Evolutionary conservation across 2,113 vertebrate species (phyloP), one percentile per base, ranked within the genome.

Genomic region (Hystrix brachyura): DNA sequence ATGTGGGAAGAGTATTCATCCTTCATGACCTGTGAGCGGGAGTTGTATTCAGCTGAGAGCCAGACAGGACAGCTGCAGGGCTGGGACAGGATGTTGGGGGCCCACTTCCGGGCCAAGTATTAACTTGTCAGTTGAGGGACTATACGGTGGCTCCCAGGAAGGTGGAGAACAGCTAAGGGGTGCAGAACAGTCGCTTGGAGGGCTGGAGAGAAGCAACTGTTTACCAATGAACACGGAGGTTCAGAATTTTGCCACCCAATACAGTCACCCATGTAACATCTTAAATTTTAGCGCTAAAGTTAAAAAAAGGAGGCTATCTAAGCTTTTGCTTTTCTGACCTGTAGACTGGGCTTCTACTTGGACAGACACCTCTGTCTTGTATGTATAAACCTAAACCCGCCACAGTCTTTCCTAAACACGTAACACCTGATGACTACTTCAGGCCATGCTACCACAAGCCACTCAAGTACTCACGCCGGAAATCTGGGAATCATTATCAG

Each of bases 221-320:
- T 83, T 51, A 67, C 23, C 12, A 79, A 4, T 2, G 18, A 59
- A 38, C 27, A 46, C 34, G 34, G 10, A 18, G 7, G 86, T 82
- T 91, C 57, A 78, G 80, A 86, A 89, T 79, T 89, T 89, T 62
- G 57, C 46, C 83, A 92, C 55, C n/a, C 11, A 89, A 81, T 34
- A 55, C 4, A 89, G 51, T 21, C 59, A 84, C 5, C 46, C 17
- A 80, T 5, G 8, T 65, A 43, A 4, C 62, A 76, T 27, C 43
- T 23, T 53, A 48, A 78, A 78, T 76, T 76, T 76, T 51, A 76
- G 72, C 46, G 29, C 46, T 48, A 14, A 76, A 51, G 34, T 29
- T 55, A 38, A 7, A 19, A 48, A 67, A 86, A 82, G n/a, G 23
- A 25, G 43, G n/a, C 15, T 83, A 53, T 67, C n/a, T 53, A 82